Base-by-base conservation (phyloP, 2,113 vertebrate species). In the Pantherophis guttatus region DNA sequence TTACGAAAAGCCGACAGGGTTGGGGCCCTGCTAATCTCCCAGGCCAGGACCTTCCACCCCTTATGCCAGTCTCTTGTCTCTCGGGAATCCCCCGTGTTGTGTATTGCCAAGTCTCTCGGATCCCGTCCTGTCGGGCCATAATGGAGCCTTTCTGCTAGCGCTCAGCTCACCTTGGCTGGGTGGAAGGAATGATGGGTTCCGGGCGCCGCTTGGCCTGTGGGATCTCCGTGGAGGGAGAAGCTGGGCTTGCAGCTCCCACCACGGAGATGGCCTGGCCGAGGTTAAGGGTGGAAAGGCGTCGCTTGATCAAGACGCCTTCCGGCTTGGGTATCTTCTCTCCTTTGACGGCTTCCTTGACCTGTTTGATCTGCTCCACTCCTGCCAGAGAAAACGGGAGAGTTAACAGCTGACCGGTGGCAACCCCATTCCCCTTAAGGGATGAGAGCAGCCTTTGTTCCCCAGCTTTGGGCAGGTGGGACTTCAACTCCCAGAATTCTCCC, bases 181-280 rank as follows among this genome's bases (percentile, higher is more conserved):
- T 95, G 1, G 98, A 96, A 0, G 98, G 99, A 12, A 99, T 96
- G 96, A 99, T 99, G 81, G 99, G 99, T 44, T 99, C 98, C 0
- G 99, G 99, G 8, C 99, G 97, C 54, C 98, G 98, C 94, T 99
- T 99, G 90, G 98, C 95, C 10, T 98, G 97, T 0, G 98, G 98
- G 0, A 89, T 95, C 54, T 96, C 97, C 6, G 95, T 55, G 62
- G 70, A 0, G 11, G 94, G 24, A 62, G 59, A 48, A 12, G 97
- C 26, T 0, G 89, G 96, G 1, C 95, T 89, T n/a, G 98, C 98
- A 2, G 98, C 97, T 0, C 99, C 99, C 65, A 99, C 96, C 88
- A 99, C 98, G 0, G 99, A 99, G 96, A 99, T 99, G 70, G 98
- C 98, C 86, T 99, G 98, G 48, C 98, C 99, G 50, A 98, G 96